Conservation (phyloP, 2,113 vertebrate species). For the Sorex araneus region DNA sequence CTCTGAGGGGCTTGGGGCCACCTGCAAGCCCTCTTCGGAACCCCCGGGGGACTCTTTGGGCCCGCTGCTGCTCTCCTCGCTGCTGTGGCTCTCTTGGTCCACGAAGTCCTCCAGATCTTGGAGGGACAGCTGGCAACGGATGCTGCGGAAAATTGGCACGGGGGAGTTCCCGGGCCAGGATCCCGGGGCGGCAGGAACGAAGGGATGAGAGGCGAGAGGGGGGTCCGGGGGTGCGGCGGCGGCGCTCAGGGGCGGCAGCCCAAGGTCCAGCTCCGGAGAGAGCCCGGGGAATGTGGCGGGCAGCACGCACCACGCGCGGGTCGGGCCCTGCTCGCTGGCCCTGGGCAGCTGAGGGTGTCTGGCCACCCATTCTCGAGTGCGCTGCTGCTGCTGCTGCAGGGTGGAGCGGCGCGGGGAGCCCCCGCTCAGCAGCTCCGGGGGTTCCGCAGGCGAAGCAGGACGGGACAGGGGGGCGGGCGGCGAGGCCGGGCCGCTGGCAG, state of each 20-base stretch:
- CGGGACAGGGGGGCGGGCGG: neutral
- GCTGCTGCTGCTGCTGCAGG: slow-evolving; percentile 57
- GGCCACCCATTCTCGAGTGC: slow-evolving; percentile 78
- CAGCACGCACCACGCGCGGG: slow-evolving; percentile 61
- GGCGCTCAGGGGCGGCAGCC: neutral
- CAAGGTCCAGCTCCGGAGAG: neutral
- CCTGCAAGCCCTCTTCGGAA: slow-evolving; percentile 56
- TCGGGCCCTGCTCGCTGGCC: neutral
- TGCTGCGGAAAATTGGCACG: slow-evolving; percentile 85
- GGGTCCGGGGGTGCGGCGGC: accelerated
- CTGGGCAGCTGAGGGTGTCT: slow-evolving; percentile 4
- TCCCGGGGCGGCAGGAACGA: neutral
- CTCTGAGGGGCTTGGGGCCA: neutral
- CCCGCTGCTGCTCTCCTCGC: slow-evolving; percentile 74
- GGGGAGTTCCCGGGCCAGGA: neutral
- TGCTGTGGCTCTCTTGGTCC: slow-evolving; percentile 75
- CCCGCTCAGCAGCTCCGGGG: neutral
- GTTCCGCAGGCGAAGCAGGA: neutral
- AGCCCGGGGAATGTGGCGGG: slow-evolving; percentile 30
- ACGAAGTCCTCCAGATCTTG: slow-evolving; percentile 80
- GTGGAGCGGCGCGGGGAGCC: neutral
- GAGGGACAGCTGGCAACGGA: slow-evolving; percentile 87
- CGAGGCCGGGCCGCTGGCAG: neutral
- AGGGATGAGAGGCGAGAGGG: accelerated
- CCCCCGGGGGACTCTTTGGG: slow-evolving; percentile 65